Evolutionary conservation across 2,113 vertebrate species (phyloP), one percentile per base, ranked within the genome.

Genomic region (Catharus bicknelli): DNA sequence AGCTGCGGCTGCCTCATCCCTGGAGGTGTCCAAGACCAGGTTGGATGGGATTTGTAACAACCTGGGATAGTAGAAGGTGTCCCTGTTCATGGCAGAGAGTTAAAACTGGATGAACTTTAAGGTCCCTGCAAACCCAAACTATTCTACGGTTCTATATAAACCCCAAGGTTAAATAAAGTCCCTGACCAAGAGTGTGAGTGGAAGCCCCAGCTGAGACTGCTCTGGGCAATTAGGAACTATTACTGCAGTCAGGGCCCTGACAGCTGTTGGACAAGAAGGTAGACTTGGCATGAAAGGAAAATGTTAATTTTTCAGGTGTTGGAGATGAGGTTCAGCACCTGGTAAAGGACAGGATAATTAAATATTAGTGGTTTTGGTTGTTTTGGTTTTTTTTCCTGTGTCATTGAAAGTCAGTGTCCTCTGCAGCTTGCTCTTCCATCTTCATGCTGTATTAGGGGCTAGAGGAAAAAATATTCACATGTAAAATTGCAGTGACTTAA

Each of bases 1-100:
- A 27, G 23, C 5, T 34, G 48, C 53, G n/a, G 29, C 5, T 81
- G 48, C 32, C 16, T 1, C 25, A 5, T 70, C 58, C 21, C 23
- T 63, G 18, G 62, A 16, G 40, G 6, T 4, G 3, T n/a, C 4
- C 29, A 62, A 67, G 18, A 12, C 53, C 13, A 50, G 25, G 29
- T 0, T 63, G 34, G 12, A 36, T 1, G 8, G 16, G 7, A 5
- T 20, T 77, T 58, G 17, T 18, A 67, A 11, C 7, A 63, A 2
- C 10, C 16, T 50, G 18, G 0, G 1, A 3, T 19, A 21, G 42
- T 29, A 4, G 16, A 70, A 86, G 13, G 5, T 36, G 11, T 45
- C 15, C 20, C 7, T 66, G 7, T 1, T 26, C 11, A 6, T 5
- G 2, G 6, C 2, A 30, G 5, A 5, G 2, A 8, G 15, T 4